Conservation (phyloP, 2,888 invertebrate species). For the Drosophila suboccidentalis region DNA sequence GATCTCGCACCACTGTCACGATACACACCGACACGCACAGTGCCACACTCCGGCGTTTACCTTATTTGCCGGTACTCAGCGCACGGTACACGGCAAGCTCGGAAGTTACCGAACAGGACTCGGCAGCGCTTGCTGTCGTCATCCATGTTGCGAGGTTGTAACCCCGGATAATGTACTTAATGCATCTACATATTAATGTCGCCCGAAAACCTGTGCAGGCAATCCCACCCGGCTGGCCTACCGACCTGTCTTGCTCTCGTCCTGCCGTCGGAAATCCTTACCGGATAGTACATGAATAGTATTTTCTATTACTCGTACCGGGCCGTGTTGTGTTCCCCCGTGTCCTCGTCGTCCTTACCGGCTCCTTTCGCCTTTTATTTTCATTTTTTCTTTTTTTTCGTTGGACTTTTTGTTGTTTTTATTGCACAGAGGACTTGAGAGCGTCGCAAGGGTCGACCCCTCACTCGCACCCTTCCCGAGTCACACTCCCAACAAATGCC, state of each 20-base stretch:
- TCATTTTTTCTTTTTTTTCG: conserved; percentile 42
- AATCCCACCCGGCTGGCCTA: conserved; percentile 13
- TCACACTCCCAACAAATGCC: conserved; percentile 10
- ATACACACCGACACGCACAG: conserved; percentile 1
- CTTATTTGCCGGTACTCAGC: conserved; percentile 60
- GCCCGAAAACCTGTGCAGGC: conserved; percentile 73
- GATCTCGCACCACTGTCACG: conserved; percentile 38
- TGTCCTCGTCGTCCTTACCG: conserved; percentile 43
- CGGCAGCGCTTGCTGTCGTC: conserved; percentile 45
- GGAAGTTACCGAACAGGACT: conserved; percentile 1
- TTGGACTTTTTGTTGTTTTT: conserved; percentile 63
- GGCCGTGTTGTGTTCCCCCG: conserved; percentile 58
- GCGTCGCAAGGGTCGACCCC: conserved; percentile 47
- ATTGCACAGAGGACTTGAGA: conserved; percentile 62
- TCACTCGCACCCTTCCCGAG: not conserved
- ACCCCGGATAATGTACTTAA: conserved; percentile 85
- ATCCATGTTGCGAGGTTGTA: conserved; percentile 77
- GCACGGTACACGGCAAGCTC: conserved; percentile 7
- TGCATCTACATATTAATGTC: conserved; percentile 83
- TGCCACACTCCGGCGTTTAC: conserved; percentile 52
- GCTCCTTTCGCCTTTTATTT: conserved; percentile 54
- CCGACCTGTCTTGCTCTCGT: conserved; percentile 3
- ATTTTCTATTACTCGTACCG: conserved; percentile 78
- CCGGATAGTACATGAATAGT: conserved; percentile 64
- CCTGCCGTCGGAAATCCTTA: conserved; percentile 49